Percentiles rank a stretch among this genome's conserved stretches.
These are phyloP conservation scores for Macrophya alboannulata DNA, from an alignment of 2,888 invertebrate genomes.

Conservation along the genomic window DNA sequence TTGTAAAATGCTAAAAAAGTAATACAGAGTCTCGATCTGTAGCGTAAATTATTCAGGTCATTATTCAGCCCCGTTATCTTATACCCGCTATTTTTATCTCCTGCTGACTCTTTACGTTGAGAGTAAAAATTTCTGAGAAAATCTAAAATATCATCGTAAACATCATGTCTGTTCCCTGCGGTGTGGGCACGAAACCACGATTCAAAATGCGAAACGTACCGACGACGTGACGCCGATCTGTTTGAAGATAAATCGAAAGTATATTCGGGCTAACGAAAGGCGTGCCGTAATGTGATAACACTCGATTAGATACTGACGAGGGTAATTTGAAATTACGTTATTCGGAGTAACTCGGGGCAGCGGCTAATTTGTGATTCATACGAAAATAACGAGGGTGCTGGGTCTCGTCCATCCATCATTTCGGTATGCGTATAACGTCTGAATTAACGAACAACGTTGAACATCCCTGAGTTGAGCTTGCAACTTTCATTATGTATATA, in stretches of 20 bases:
- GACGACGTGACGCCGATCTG: neutral
- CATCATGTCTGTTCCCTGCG: neutral
- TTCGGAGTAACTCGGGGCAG: neutral
- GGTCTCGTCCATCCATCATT: constrained; percentile 18
- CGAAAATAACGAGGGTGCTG: neutral
- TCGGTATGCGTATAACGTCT: neutral
- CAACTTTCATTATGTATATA: neutral
- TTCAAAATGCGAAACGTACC: neutral
- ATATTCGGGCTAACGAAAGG: neutral
- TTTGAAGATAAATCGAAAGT: neutral
- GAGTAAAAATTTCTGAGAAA: neutral
- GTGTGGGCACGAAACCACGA: neutral
- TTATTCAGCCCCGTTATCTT: constrained; percentile 7
- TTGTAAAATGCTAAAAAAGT: neutral
- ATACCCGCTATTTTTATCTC: constrained; percentile 18
- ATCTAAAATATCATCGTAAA: neutral
- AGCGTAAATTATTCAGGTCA: neutral
- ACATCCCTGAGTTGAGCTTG: neutral
- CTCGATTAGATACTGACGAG: neutral
- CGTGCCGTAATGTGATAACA: neutral
- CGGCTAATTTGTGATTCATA: neutral
- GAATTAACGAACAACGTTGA: neutral
- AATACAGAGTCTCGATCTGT: neutral
- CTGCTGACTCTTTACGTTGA: neutral
- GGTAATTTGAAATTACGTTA: neutral